These are phyloP conservation scores for Epinephelus awoara DNA, from an alignment of 2,797 vertebrate species.

Conservation along the genomic window DNA sequence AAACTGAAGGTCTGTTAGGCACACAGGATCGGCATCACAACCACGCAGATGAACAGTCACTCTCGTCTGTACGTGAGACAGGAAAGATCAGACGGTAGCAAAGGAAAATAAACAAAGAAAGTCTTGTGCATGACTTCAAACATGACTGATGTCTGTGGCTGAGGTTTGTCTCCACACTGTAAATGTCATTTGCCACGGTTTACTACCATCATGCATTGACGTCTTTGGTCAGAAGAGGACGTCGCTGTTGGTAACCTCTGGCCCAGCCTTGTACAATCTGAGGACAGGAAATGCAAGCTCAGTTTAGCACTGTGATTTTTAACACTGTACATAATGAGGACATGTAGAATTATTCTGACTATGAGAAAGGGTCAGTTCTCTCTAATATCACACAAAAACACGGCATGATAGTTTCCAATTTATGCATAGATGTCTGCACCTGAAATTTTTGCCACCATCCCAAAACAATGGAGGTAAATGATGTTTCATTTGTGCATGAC, in stretches of 20 bases:
- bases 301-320: neutral
- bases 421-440: neutral
- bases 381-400: neutral
- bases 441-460: neutral
- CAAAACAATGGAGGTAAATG: neutral
- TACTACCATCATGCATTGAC: constrained; percentile 80
- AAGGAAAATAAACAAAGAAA: constrained; percentile 1
- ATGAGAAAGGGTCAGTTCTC: neutral
- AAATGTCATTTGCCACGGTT: constrained; percentile 22
- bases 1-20: constrained; percentile 55
- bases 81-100: constrained; percentile 23
- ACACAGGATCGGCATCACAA: constrained; percentile 51
- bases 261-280: constrained; percentile 92
- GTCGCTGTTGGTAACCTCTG: constrained; percentile 87
- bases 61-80: neutral
- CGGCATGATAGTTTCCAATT: neutral
- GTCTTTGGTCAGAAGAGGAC: constrained; percentile 88
- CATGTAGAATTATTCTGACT: neutral
- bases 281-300: constrained; percentile 38
- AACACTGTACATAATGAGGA: neutral
- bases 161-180: constrained; percentile 17
- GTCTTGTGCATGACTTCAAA: constrained; percentile 11
- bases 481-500: neutral
- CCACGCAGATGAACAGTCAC: constrained; percentile 31
- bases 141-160: constrained; percentile 36